Base-by-base conservation (phyloP, 1,140 invertebrate genomes). In the Drosophila ironensis region DNA sequence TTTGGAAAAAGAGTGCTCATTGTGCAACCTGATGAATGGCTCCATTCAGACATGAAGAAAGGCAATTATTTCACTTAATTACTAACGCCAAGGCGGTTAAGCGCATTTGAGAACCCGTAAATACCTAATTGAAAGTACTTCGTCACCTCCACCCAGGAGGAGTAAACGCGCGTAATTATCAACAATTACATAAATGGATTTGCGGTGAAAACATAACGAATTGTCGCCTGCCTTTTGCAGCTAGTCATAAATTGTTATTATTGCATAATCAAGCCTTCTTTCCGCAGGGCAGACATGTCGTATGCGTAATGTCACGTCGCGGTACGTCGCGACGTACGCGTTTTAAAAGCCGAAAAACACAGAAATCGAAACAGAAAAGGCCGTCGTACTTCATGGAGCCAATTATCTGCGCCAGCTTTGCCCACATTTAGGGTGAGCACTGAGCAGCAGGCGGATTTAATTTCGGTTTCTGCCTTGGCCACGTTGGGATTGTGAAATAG, bases 331-430 rank as follows among this genome's bases (percentile, higher is more conserved):
- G n/a, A n/a, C n/a, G 51, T 59, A 86, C 78, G 80, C 77, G 80
- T 51, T 53, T 45, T 66, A 71, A 73, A 78, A 71, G 63, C 46
- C 28, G 67, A 61, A 71, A 71, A 73, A 78, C 71, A 67, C 46
- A 33, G 67, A 61, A 71, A 60, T 67, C 61, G 53, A 68, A 72
- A 81, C 44, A 16, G 68, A 44, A 71, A 72, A 61, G 44, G 5
- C 20, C 67, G 57, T 41, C 40, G 69, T 53, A 86, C 71, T 74
- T 78, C 78, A 73, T 82, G 78, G 78, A 68, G n/a, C n/a, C 63
- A 82, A 82, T 82, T 82, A 82, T 84, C 68, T 50, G 41, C 77
- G 77, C 77, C 61, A 82, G 77, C 71, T 63, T 67, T 70, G 71
- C 50, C 47, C 42, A 69, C 63, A 61, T 47, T 47, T 35, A 14